phyloP scores from a whole-genome alignment of 2,888 invertebrate genomes.

The Schizaphis graminum region DNA sequence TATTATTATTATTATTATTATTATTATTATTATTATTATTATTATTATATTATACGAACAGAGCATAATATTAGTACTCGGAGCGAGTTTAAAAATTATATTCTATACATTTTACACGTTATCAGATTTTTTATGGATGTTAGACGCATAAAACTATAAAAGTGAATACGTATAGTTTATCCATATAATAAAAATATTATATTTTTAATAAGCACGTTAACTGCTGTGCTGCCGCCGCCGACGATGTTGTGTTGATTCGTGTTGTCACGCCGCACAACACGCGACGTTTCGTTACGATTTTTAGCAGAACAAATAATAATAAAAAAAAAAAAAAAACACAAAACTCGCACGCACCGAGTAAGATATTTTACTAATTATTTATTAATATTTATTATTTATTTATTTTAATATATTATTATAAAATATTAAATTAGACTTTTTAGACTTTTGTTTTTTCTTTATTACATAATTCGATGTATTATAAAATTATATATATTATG shows the following conservation, averaged over 20 bases:
- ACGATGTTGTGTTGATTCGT: not conserved
- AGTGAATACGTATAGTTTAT: not conserved
- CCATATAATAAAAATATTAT: constrained; percentile 5
- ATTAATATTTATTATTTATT: too few relatives aligned
- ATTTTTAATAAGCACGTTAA: constrained; percentile 41
- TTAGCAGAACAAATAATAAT: not conserved
- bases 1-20: constrained; percentile 1
- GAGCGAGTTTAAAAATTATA: constrained; percentile 32
- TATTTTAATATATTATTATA: too few relatives aligned
- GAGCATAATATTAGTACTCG: not conserved
- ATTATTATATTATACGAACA: not conserved
- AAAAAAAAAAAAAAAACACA: not conserved
- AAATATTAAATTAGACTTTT: constrained; percentile 18
- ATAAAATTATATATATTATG: not conserved
- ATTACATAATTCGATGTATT: not conserved
- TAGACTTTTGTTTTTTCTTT: constrained; percentile 39
- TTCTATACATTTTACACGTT: constrained; percentile 24
- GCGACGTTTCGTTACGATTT: constrained; percentile 16
- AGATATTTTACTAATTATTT: constrained; percentile 1
- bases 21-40: constrained; percentile 10
- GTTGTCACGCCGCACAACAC: not conserved
- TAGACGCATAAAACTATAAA: constrained; percentile 27
- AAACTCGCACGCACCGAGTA: not conserved
- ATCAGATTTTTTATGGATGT: constrained; percentile 28
- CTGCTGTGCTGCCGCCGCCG: not conserved